phyloP scores from a whole-genome alignment of 2,113 vertebrate genomes.

The Paracanthobrama guichenoti region DNA sequence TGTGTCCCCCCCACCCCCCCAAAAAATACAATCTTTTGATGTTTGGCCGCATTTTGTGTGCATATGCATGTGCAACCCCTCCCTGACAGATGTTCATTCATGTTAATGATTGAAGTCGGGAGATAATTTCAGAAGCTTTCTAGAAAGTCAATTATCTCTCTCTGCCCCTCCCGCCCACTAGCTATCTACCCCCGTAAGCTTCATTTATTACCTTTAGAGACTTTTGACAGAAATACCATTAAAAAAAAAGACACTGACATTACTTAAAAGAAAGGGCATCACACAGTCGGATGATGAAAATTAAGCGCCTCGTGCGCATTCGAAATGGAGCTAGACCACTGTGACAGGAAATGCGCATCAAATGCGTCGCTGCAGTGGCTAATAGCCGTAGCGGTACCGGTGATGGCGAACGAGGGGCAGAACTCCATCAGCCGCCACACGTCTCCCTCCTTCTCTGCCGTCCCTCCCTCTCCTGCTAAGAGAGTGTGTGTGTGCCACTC shows the following conservation, averaged over 20 bases:
- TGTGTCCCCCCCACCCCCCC: not conserved
- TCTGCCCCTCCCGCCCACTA: slow-evolving; percentile 13
- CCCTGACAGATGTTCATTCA: slow-evolving; percentile 24
- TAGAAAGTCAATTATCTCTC: slow-evolving; percentile 86
- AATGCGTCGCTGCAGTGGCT: slow-evolving; percentile 82
- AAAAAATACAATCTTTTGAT: not conserved
- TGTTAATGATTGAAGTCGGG: slow-evolving; percentile 43
- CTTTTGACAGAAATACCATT: slow-evolving; percentile 90
- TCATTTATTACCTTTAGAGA: slow-evolving; percentile 88
- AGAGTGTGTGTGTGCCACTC: slow-evolving; percentile 77
- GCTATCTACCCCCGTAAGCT: slow-evolving; percentile 75
- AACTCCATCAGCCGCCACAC: slow-evolving; percentile 1
- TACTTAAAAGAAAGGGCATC: slow-evolving; percentile 88
- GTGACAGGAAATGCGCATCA: slow-evolving; percentile 85
- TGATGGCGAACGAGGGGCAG: slow-evolving; percentile 42
- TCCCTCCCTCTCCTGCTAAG: slow-evolving; percentile 55
- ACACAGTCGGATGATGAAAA: slow-evolving; percentile 88
- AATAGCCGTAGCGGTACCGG: slow-evolving; percentile 63
- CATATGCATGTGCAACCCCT: not conserved
- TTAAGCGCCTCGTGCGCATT: slow-evolving; percentile 84
- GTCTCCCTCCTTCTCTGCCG: not conserved
- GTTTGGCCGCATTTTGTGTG: not conserved
- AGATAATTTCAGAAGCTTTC: slow-evolving; percentile 88
- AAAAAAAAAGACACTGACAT: slow-evolving; percentile 81
- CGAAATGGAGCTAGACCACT: slow-evolving; percentile 81